Evolutionary conservation across 2,888 invertebrate species (phyloP), one percentile per base, ranked within the genome.

Genomic region (Danaus chrysippus): DNA sequence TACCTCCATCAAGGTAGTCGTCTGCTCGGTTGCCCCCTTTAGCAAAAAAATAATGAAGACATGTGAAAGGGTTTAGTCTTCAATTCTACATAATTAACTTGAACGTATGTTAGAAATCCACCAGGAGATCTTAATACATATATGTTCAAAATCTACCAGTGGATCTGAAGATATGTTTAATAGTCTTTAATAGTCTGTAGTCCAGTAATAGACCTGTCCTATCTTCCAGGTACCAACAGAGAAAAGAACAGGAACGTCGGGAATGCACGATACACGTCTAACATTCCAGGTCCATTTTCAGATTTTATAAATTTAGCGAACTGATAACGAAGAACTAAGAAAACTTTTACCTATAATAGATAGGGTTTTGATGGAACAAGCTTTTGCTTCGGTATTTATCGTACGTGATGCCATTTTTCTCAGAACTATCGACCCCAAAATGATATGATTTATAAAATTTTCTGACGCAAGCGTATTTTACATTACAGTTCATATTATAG

Each of bases 261-360:
- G 94, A 95, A 82, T 94, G 94, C 83, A 94, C 94, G 69, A 94
- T 95, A 80, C 95, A 94, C 79, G 94, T 95, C 81, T 93, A 92
- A 91, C 81, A 78, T 70, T 73, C 70, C 68, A 68, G 66, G 66
- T 69, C 68, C 70, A 70, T 71, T 67, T 58, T 64, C 69, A 71
- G 67, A 66, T 70, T 69, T 70, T 73, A 64, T 69, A 70, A 62
- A 56, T 53, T 58, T 61, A 65, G 61, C 54, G 61, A 58, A 64
- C 43, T 61, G 54, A 57, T 42, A 46, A 52, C 15, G 13, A 56
- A 66, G 59, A 44, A 34, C 44, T 19, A 60, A 62, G 34, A 42
- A 34, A 42, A 56, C 13, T 49, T 59, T 66, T 56, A 63, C 49
- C 65, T 57, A 42, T 63, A 62, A 43, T 62, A 64, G 59, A 63